phyloP scores from a whole-genome alignment of 2,888 invertebrate species.

The Melieria picta region DNA sequence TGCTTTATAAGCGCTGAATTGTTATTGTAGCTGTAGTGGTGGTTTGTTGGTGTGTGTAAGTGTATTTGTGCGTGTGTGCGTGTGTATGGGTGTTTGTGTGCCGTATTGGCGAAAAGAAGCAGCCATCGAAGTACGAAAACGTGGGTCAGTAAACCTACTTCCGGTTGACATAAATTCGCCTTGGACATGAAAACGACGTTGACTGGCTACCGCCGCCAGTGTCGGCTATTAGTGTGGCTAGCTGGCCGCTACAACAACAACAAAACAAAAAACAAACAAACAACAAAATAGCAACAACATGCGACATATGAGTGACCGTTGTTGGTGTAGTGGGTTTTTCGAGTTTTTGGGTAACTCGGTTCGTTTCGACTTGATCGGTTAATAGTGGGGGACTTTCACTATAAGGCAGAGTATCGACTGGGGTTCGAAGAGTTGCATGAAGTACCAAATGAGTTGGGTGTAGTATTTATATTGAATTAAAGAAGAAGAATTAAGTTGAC shows the following conservation, averaged over 20 bases:
- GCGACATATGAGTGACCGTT: not conserved
- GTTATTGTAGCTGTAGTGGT: conserved; percentile 31
- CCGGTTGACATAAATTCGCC: conserved; percentile 67
- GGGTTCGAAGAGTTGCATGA: too few species aligned
- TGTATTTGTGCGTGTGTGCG: conserved; percentile 21
- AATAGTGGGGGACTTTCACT: not conserved
- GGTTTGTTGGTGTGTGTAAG: not conserved
- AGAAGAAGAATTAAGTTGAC: too few species aligned
- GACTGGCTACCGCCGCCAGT: not conserved
- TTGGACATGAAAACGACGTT: conserved; percentile 66
- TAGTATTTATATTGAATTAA: too few species aligned
- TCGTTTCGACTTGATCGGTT: not conserved
- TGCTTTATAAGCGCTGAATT: not conserved
- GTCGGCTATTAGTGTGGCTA: not conserved
- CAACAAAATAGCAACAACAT: not conserved
- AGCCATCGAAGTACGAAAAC: conserved; percentile 51
- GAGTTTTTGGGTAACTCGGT: too few species aligned
- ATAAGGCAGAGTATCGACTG: too few species aligned
- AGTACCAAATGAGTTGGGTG: too few species aligned
- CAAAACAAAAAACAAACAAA: not conserved
- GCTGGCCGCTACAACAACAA: not conserved
- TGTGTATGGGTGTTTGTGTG: conserved; percentile 7
- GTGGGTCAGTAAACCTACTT: conserved; percentile 68
- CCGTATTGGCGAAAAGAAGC: conserved; percentile 25
- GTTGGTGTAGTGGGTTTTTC: too few species aligned